Base-by-base conservation (phyloP, 1,140 invertebrate genomes). In the Probaryconus sp. region DNA sequence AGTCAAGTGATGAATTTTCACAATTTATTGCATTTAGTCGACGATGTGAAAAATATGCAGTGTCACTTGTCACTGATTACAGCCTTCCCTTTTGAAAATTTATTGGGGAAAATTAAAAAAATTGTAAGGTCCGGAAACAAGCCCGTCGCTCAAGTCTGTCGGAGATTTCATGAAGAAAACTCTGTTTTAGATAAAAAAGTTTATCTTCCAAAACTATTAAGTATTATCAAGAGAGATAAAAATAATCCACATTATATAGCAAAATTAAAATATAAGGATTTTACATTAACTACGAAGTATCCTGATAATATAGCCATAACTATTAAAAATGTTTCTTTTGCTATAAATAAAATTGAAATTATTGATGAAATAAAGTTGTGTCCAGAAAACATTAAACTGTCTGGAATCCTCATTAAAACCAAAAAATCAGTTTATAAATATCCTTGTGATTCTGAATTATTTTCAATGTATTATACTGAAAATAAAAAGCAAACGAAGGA, bases 1-100 rank as follows among this genome's bases (percentile, higher is more conserved):
- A 14, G 3, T 3, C 2, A n/a, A n/a, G n/a, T n/a, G n/a, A n/a
- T n/a, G n/a, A n/a, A n/a, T n/a, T n/a, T n/a, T n/a, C n/a, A n/a
- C 17, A 56, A 42, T 42, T 4, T 42, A 18, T 11, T 42, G 4
- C 51, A 56, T 17, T 1, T 56, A 5, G 30, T 9, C n/a, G 47
- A 51, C 4, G 30, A 56, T 28, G 35, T 45, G 0, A 13, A 43
- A 60, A 43, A 33, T 35, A 33, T 60, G 14, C 3, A 20, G 6
- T 60, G 55, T 33, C 1, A 9, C 11, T 20, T 60, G 9, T 45
- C n/a, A 16, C 6, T 11, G 1, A 20, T 60, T 1, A 45, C 38
- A 14, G 40, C 55, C 5, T 60, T 60, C 11, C 38, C 55, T 11
- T 43, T 60, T 35, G 37, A 60, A 16, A 60, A 33, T 45, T 13